phyloP scores from a whole-genome alignment of 2,888 invertebrate genomes.

The Griposia aprilina region DNA sequence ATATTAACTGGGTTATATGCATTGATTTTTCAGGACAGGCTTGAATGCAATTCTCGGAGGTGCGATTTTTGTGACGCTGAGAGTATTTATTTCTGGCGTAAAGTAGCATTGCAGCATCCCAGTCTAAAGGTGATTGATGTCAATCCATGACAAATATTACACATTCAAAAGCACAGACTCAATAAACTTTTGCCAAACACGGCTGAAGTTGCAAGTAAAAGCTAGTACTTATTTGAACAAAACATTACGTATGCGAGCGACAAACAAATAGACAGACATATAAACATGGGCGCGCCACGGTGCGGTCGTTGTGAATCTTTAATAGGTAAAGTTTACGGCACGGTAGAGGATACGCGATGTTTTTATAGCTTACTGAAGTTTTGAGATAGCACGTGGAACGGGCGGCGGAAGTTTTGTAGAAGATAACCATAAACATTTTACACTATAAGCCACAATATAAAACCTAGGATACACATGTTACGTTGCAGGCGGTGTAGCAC shows the following conservation, averaged over 20 bases:
- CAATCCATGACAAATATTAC: constrained; percentile 5
- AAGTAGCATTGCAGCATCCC: not conserved
- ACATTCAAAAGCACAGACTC: not conserved
- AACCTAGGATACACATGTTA: not conserved
- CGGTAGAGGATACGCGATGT: constrained; percentile 16
- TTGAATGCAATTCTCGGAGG: no score
- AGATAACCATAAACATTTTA: constrained; percentile 23
- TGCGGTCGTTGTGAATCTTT: constrained; percentile 56
- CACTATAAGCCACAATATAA: not conserved
- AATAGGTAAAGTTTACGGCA: constrained; percentile 40
- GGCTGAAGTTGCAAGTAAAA: constrained; percentile 11
- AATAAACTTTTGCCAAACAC: constrained; percentile 13
- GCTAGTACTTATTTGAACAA: constrained; percentile 26
- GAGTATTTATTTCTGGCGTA: no score
- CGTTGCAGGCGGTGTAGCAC: not conserved
- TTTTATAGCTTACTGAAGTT: constrained; percentile 43
- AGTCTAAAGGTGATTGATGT: not conserved
- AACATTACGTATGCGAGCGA: constrained; percentile 51
- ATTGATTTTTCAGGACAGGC: no score
- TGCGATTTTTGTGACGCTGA: no score
- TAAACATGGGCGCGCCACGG: constrained; percentile 51
- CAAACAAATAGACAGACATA: constrained; percentile 49
- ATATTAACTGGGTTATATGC: no score
- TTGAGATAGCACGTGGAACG: constrained; percentile 12
- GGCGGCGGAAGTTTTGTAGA: not conserved